Percentiles rank a stretch among this genome's conserved stretches.
Conservation (phyloP, 2,888 invertebrate species). For the Galerucella pusilla region DNA sequence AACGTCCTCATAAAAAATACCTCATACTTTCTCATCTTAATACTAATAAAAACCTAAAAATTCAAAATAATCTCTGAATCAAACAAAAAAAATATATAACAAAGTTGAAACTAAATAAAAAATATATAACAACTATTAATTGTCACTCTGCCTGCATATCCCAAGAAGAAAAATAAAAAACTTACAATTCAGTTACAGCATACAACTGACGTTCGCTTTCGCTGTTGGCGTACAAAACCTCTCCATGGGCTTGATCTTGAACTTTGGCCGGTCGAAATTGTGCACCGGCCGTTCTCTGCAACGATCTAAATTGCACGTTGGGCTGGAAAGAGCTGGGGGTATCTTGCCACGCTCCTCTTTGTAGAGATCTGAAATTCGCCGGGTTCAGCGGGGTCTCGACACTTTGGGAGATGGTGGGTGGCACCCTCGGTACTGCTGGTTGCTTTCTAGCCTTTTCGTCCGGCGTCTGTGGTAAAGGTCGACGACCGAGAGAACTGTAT, state of each 20-base stretch:
- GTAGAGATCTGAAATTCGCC: constrained; percentile 68
- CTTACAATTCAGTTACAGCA: constrained; percentile 79
- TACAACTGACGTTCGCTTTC: constrained; percentile 70
- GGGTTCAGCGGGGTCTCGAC: constrained; percentile 65
- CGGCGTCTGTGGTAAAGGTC: constrained; percentile 64
- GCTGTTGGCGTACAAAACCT: constrained; percentile 63
- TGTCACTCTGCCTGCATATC: constrained; percentile 63
- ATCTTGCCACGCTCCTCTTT: constrained; percentile 64
- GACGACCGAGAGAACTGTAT: constrained; percentile 64
- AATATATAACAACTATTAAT: constrained; percentile 43
- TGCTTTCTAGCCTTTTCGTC: constrained; percentile 63
- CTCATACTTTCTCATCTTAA: background rate
- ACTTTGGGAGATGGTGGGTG: constrained; percentile 56
- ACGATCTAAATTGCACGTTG: constrained; percentile 62
- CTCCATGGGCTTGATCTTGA: constrained; percentile 63
- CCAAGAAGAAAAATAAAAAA: constrained; percentile 56
- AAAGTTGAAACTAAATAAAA: constrained; percentile 23
- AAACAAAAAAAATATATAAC: constrained; percentile 32
- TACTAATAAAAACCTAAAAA: constrained; percentile 11
- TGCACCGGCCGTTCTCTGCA: constrained; percentile 65
- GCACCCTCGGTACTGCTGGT: constrained; percentile 61
- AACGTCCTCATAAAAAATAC: background rate
- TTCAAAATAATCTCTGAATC: constrained; percentile 24
- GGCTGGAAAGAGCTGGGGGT: constrained; percentile 53
- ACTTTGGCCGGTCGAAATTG: constrained; percentile 62